A percentile compares a stretch with the other conserved stretches of the same genome.
These are phyloP conservation scores for Morelia viridis DNA, from an alignment of 2,797 vertebrate genomes.

Conservation along the genomic window DNA sequence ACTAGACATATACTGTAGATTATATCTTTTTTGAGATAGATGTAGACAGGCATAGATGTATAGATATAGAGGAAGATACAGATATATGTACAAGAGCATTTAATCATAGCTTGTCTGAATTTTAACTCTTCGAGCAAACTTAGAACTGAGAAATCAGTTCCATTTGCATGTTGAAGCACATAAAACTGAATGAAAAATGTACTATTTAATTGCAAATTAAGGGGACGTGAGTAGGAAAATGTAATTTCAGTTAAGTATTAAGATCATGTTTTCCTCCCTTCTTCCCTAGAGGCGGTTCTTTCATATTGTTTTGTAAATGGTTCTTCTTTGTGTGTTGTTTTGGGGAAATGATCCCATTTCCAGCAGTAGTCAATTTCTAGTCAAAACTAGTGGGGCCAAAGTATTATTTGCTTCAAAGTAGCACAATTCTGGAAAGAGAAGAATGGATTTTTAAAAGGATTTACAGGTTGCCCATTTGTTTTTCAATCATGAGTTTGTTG, in stretches of 20 bases:
- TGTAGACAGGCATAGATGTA: too few relatives aligned
- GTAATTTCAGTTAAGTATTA: neutral
- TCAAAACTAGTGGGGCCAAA: too few relatives aligned
- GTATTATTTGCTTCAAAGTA: constrained; percentile 21
- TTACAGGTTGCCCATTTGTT: constrained; percentile 12
- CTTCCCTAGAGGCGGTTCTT: neutral
- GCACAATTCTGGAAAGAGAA: neutral
- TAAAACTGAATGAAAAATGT: neutral
- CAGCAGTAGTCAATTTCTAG: neutral
- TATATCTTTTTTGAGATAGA: too few relatives aligned
- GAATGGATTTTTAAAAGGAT: constrained; percentile 25
- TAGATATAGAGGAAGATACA: too few relatives aligned
- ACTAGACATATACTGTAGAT: too few relatives aligned
- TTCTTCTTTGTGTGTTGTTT: neutral
- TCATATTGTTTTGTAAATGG: neutral
- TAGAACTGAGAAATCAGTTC: neutral
- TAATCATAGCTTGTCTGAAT: neutral
- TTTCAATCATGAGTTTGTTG: neutral
- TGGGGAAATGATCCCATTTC: neutral
- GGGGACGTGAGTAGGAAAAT: neutral
- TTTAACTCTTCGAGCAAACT: constrained; percentile 9
- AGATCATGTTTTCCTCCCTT: neutral
- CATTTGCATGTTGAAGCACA: neutral
- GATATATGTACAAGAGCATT: neutral
- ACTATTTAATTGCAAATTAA: constrained; percentile 18